phyloP scores from a whole-genome alignment of 2,797 vertebrate species.

The Sebastes cheni region DNA sequence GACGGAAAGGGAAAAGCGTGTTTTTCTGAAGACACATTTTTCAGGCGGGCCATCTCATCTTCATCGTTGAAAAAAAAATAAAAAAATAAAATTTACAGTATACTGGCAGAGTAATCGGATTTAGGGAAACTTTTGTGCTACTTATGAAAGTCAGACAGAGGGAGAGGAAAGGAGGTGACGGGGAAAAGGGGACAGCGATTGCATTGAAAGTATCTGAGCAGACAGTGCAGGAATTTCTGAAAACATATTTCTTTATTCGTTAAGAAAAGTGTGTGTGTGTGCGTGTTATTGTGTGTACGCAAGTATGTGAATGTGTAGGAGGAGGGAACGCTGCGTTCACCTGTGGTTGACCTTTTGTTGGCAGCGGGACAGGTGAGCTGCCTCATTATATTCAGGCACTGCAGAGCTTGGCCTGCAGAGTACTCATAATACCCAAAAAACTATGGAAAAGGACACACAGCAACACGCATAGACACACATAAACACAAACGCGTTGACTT shows the following conservation, averaged over 20 bases:
- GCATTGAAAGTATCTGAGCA: neutral
- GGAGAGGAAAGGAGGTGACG: neutral
- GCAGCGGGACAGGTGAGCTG: conserved; percentile 57
- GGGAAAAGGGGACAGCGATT: neutral
- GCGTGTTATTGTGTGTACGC: too few relatives aligned
- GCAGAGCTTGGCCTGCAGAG: conserved; percentile 7
- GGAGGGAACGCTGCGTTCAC: conserved; percentile 32
- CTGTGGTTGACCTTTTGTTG: conserved; percentile 62
- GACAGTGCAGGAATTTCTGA: neutral
- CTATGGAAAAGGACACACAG: conserved; percentile 27
- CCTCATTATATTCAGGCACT: conserved; percentile 65
- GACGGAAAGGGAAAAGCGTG: neutral
- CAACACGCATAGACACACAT: conserved; percentile 27
- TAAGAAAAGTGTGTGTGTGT: neutral
- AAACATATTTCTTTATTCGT: neutral
- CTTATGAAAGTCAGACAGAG: conserved; percentile 15
- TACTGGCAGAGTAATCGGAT: conserved; percentile 20
- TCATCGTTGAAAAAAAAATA: conserved; percentile 4
- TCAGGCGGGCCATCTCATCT: conserved; percentile 22
- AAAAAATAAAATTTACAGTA: neutral
- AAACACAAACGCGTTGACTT: neutral
- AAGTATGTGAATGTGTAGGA: conserved; percentile 12
- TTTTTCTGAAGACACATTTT: conserved; percentile 16
- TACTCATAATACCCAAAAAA: conserved; percentile 6
- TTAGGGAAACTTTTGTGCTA: conserved; percentile 25